Percentiles rank a stretch among this genome's conserved stretches.
phyloP scores from a whole-genome alignment of 2,888 invertebrate species.

The Drosophila meridiana region DNA sequence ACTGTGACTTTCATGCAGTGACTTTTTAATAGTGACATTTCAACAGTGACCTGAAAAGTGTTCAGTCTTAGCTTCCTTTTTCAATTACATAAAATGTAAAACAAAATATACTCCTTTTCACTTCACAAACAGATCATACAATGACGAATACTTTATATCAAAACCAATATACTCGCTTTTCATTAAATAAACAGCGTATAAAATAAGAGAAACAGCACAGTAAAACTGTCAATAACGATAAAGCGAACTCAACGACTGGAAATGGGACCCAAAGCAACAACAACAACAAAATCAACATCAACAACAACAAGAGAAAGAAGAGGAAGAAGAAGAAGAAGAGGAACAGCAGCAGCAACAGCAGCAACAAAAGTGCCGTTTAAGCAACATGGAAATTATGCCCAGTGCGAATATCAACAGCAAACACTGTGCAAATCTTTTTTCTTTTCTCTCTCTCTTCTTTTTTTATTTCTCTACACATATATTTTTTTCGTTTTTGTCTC shows the following conservation, averaged over 20 bases:
- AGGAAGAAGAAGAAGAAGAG: neutral
- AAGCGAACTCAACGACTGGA: slow-evolving; percentile 51
- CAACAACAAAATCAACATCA: slow-evolving; percentile 11
- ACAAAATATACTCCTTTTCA: neutral
- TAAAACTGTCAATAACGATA: slow-evolving; percentile 80
- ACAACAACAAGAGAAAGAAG: neutral
- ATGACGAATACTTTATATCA: neutral
- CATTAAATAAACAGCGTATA: neutral
- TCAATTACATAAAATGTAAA: no score
- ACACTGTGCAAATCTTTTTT: slow-evolving; percentile 33
- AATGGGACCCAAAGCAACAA: slow-evolving; percentile 20
- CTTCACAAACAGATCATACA: neutral
- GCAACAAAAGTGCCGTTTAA: slow-evolving; percentile 72
- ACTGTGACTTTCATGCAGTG: neutral
- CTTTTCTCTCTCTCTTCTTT: slow-evolving; percentile 22
- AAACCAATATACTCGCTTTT: neutral
- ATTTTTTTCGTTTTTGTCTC: slow-evolving; percentile 17
- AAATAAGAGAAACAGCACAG: slow-evolving; percentile 30
- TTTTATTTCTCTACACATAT: slow-evolving; percentile 6
- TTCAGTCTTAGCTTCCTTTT: no score
- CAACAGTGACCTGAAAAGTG: neutral
- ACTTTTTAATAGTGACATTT: neutral
- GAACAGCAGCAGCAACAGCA: neutral
- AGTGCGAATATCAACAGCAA: slow-evolving; percentile 78
- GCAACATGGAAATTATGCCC: slow-evolving; percentile 81